Base-by-base conservation (phyloP, 2,113 vertebrate genomes). In the Numida meleagris region DNA sequence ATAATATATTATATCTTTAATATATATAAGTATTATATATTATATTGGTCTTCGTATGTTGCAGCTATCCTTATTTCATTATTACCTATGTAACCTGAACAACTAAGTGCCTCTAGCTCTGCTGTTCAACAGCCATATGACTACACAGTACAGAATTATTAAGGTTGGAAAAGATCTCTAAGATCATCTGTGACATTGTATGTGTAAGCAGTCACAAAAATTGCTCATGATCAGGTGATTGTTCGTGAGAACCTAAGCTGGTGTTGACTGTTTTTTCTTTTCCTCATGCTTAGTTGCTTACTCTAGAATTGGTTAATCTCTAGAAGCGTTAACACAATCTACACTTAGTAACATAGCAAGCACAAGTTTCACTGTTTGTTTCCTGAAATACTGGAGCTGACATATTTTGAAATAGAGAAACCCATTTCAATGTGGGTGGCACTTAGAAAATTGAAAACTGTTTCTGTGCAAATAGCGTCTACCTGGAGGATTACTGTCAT, bases 401-500 rank as follows among this genome's bases (percentile, higher is more conserved):
- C 4, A 4, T 82, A 89, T 93, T 61, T 86, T 38, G 48, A 68
- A 55, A 62, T 4, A 66, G 62, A 81, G 27, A 46, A 88, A 61
- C 3, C 17, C 65, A 8, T 86, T 90, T 71, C 40, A 45, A 7
- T 65, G 9, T 53, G 24, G 17, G 19, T 86, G 79, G 51, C 45
- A n/a, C 16, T 82, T 89, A 14, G 0, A 65, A 88, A 61, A 58
- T 67, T 75, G 85, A 92, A 89, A 53, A 68, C 18, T 36, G 43
- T 79, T 91, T 85, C 58, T 84, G 0, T 62, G 45, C 25, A 87
- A 92, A 90, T 79, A 34, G 51, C 59, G 16, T 36, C 57, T 76
- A 33, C 14, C 61, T 83, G 21, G 36, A 82, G 87, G 83, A 87
- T 88, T 79, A 65, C 38, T 89, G 36, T 84, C 78, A 73, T 31